Percentiles rank a stretch among this genome's conserved stretches.
Evolutionary conservation across 2,888 invertebrate species (phyloP).

Genomic region (Calameuta filiformis): DNA sequence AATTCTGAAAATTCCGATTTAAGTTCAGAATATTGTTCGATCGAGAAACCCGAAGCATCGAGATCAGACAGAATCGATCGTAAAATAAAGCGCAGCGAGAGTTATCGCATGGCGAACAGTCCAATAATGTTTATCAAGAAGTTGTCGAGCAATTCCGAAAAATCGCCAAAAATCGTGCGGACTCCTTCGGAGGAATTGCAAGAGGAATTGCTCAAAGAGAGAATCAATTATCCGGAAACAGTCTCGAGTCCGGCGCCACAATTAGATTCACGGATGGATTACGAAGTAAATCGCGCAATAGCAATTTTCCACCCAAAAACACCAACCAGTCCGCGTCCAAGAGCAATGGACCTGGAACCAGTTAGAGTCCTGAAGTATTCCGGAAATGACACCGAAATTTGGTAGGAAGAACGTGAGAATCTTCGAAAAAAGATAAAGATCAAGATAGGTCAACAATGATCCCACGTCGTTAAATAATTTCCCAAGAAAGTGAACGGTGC

Average conservation of each 20-base stretch:
- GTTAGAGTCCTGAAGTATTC: conserved; percentile 75
- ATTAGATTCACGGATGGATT: conserved; percentile 57
- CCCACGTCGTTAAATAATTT: background rate
- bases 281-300: conserved; percentile 54
- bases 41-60: conserved; percentile 25
- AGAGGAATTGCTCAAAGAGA: conserved; percentile 71
- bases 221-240: conserved; percentile 78
- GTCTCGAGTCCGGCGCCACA: conserved; percentile 67
- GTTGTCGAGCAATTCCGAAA: conserved; percentile 31
- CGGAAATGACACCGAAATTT: conserved; percentile 80
- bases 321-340: conserved; percentile 72
- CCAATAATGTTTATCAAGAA: conserved; percentile 75
- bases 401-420: conserved; percentile 67
- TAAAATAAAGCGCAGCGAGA: conserved; percentile 83
- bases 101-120: conserved; percentile 85
- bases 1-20: conserved; percentile 9
- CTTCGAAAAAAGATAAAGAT: background rate
- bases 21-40: background rate
- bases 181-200: conserved; percentile 61
- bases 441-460: background rate
- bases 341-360: conserved; percentile 74
- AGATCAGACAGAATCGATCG: conserved; percentile 36
- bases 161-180: conserved; percentile 51
- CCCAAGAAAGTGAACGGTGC: background rate
- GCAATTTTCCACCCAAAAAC: conserved; percentile 11